Evolutionary conservation across 2,888 invertebrate species (phyloP).

Genomic region (Drosophila nigricruria): DNA sequence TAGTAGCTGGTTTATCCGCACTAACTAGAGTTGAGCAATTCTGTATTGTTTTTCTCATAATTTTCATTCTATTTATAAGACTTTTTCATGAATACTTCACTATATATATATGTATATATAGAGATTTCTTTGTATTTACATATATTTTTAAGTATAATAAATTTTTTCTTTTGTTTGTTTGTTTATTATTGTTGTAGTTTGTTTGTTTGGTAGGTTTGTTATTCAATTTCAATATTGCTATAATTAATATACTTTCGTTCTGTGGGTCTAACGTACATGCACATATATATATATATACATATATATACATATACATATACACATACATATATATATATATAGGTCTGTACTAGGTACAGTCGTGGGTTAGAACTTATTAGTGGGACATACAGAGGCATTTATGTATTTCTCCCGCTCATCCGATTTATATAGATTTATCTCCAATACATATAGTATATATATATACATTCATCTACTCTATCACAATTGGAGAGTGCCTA

Average conservation of each 20-base stretch:
- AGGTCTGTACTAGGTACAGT: slow-evolving; percentile 51
- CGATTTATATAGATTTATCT: neutral
- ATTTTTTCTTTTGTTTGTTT: slow-evolving; percentile 9
- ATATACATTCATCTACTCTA: slow-evolving; percentile 36
- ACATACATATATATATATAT: slow-evolving; percentile 8
- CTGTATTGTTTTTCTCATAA: slow-evolving; percentile 4
- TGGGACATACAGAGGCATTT: slow-evolving; percentile 53
- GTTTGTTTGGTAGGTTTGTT: slow-evolving; percentile 42
- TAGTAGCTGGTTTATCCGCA: slow-evolving; percentile 13
- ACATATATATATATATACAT: slow-evolving; percentile 10
- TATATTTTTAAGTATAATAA: slow-evolving; percentile 17
- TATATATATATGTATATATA: slow-evolving; percentile 24
- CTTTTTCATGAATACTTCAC: slow-evolving; percentile 12
- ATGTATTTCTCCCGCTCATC: slow-evolving; percentile 10
- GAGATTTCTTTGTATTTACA: slow-evolving; percentile 18
- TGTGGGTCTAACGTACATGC: slow-evolving; percentile 50
- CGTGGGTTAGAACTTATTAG: slow-evolving; percentile 49
- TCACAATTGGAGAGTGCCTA: slow-evolving; percentile 61
- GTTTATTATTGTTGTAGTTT: slow-evolving; percentile 20
- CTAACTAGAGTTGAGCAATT: slow-evolving; percentile 47
- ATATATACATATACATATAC: slow-evolving; percentile 18
- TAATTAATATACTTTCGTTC: slow-evolving; percentile 21
- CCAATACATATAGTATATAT: slow-evolving; percentile 12
- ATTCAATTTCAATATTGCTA: slow-evolving; percentile 14
- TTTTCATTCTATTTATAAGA: neutral